Percentiles rank a stretch among this genome's conserved stretches.
Conservation (phyloP, 2,797 vertebrate species). For the Rhinogobio ventralis region DNA sequence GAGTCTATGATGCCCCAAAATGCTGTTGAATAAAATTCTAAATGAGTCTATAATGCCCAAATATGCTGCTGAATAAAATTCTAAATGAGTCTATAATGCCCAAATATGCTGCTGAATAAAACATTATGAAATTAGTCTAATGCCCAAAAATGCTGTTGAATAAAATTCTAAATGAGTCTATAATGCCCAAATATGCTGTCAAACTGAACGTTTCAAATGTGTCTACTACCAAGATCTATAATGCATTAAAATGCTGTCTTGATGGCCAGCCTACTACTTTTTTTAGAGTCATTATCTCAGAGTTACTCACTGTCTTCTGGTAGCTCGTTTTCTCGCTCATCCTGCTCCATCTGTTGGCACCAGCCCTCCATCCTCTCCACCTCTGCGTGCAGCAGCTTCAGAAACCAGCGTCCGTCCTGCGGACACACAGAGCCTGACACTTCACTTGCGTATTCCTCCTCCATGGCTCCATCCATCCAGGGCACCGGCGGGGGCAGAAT, state of each 20-base stretch:
- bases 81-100: background rate
- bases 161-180: background rate
- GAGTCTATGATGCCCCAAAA: background rate
- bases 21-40: background rate
- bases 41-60: background rate
- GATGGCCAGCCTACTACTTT: background rate
- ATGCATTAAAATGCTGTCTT: background rate
- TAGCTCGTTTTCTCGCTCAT: constrained; percentile 87
- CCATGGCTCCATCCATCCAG: constrained; percentile 84
- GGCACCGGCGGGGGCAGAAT: constrained; percentile 95
- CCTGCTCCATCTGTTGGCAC: constrained; percentile 93
- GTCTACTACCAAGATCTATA: background rate
- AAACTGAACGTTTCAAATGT: background rate
- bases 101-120: background rate
- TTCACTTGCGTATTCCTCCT: constrained; percentile 54
- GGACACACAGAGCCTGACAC: constrained; percentile 86
- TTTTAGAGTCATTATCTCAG: background rate
- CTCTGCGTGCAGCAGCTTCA: constrained; percentile 94
- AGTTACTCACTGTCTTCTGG: constrained; percentile 89
- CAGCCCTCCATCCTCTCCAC: constrained; percentile 96
- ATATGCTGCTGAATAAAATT: background rate
- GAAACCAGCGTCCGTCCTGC: constrained; percentile 93
- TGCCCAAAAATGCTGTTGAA: too few species aligned
- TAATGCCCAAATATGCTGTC: background rate
- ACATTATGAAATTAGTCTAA: background rate